A percentile compares a stretch with the other conserved stretches of the same genome.
phyloP scores from a whole-genome alignment of 2,797 vertebrate species.

The Rhadinocentrus ornatus region DNA sequence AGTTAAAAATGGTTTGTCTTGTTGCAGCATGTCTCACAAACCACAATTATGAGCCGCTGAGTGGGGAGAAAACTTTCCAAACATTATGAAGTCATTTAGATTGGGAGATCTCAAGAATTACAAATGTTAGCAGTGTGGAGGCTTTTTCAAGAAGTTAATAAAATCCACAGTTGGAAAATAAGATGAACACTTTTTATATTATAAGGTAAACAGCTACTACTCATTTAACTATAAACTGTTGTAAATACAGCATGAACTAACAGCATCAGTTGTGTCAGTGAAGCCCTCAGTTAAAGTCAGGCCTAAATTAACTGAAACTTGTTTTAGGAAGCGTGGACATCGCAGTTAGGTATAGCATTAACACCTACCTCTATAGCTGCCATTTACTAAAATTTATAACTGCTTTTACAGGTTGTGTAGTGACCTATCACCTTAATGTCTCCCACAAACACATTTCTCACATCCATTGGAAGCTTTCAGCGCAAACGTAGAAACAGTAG shows the following conservation, averaged over 20 bases:
- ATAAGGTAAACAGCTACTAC: no score
- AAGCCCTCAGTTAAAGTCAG: conserved; percentile 17
- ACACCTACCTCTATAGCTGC: conserved; percentile 14
- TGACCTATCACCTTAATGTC: conserved; percentile 23
- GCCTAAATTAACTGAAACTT: conserved; percentile 24
- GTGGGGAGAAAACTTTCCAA: not conserved
- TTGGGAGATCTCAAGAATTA: not conserved
- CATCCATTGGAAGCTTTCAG: not conserved
- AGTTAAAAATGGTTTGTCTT: not conserved
- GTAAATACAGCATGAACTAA: conserved; percentile 1
- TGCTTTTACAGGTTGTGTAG: conserved; percentile 13
- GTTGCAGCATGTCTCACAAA: not conserved
- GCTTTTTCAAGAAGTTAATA: not conserved
- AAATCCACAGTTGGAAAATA: no score
- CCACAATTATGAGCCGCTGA: not conserved
- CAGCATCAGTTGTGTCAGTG: conserved; percentile 17
- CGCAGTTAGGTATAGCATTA: conserved; percentile 22
- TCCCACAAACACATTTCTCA: conserved; percentile 1
- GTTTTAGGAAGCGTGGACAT: conserved; percentile 13
- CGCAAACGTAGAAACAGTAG: not conserved
- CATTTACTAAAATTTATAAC: conserved; percentile 43
- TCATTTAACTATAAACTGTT: no score
- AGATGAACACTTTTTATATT: no score
- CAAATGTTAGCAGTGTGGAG: not conserved
- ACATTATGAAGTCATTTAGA: not conserved